These are phyloP conservation scores for Chanos chanos DNA, from an alignment of 2,797 vertebrate species.

Conservation along the genomic window DNA sequence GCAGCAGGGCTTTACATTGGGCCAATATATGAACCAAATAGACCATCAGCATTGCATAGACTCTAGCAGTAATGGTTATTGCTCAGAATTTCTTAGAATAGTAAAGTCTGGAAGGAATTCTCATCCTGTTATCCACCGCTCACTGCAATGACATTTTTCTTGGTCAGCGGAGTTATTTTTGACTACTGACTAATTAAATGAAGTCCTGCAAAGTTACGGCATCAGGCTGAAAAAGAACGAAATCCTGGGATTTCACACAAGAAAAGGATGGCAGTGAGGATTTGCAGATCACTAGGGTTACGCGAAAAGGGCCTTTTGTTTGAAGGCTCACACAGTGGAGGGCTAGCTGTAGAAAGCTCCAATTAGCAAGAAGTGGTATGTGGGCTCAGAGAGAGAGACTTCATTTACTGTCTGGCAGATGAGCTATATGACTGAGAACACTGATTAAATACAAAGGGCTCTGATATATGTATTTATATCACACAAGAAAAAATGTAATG, in stretches of 20 bases:
- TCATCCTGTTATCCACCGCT: conserved; percentile 13
- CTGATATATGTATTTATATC: too few species aligned
- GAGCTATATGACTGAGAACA: conserved; percentile 24
- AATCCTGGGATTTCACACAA: conserved; percentile 18
- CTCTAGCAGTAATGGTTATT: too few species aligned
- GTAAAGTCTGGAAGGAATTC: neutral
- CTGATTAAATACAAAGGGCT: neutral
- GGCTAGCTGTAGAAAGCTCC: conserved; percentile 32
- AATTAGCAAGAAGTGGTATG: conserved; percentile 40
- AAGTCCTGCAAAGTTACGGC: conserved; percentile 23
- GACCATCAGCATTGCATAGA: too few species aligned
- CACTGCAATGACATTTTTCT: conserved; percentile 32
- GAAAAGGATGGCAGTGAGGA: neutral
- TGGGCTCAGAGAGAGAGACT: conserved; percentile 27
- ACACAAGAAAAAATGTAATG: too few species aligned
- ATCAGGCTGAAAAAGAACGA: conserved; percentile 6
- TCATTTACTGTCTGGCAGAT: conserved; percentile 36
- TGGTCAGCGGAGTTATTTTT: conserved; percentile 12
- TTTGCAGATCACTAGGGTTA: conserved; percentile 6
- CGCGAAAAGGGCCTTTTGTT: conserved; percentile 5
- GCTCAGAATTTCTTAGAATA: too few species aligned
- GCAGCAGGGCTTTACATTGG: too few species aligned
- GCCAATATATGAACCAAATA: too few species aligned
- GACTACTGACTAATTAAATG: conserved; percentile 37
- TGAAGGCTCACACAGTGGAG: conserved; percentile 12